Base-by-base conservation (phyloP, 2,797 vertebrate species). In the Enteromius treurensis region DNA sequence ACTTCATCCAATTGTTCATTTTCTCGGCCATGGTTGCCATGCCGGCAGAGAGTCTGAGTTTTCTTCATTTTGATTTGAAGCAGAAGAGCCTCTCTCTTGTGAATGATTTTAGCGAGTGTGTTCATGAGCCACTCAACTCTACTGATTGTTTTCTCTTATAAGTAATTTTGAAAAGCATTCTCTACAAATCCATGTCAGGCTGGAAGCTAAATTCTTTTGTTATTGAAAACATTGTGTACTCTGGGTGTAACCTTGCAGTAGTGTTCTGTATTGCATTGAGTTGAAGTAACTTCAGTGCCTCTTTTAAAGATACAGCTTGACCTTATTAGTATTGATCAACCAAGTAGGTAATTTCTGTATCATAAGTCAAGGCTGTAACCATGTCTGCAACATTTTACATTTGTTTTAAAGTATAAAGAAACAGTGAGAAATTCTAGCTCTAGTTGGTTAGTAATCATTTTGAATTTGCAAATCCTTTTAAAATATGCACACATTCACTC, bases 21-120 rank as follows among this genome's bases (percentile, higher is more conserved):
- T 85, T 76, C 85, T 76, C 15, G 13, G 81, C 67, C 79, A 71
- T 73, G 37, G 85, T 82, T 84, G 69, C 83, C 78, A 79, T 86
- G 83, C 68, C 29, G 53, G 51, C 68, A 5, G 29, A 65, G 73
- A 65, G 42, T 42, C 47, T 34, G 69, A 82, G 42, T 77, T 84
- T 85, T 77, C 69, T 42, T 82, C 13, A 26, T 29, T 79, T 60
- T 86, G 68, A 84, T 68, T 62, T 86, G 58, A 79, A 79, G 45
- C 62, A 58, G 68, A 83, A 79, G 55, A 85, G 67, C 32, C 58
- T 47, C 40, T 75, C 34, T 76, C 21, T 64, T 49, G 34, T 80
- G 64, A 80, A 42, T 49, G 19, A 79, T 65, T n/a, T 37, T 1
- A 29, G n/a, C 23, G 15, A 55, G 49, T 34, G 49, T 77, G 49